These are phyloP conservation scores for Cataglyphis albicans DNA, from an alignment of 2,888 invertebrate species.

Conservation along the genomic window DNA sequence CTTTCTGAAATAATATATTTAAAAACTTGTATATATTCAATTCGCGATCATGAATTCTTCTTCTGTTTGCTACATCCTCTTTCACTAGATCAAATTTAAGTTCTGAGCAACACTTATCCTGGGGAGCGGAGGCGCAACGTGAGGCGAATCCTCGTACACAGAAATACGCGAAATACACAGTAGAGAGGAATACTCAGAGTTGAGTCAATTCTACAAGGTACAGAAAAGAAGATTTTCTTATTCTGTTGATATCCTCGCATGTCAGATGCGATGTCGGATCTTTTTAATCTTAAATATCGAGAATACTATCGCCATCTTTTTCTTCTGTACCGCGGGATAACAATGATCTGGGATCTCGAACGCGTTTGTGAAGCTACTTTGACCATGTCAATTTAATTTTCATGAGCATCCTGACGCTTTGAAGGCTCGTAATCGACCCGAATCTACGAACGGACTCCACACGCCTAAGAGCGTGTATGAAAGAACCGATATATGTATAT, in stretches of 20 bases:
- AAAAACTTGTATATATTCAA: conserved; percentile 28
- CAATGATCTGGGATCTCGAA: conserved; percentile 65
- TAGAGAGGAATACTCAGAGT: conserved; percentile 33
- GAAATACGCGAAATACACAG: conserved; percentile 37
- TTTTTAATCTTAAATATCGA: conserved; percentile 38
- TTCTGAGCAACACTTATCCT: conserved; percentile 46
- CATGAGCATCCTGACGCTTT: conserved; percentile 69
- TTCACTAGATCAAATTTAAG: conserved; percentile 45
- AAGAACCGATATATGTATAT: not conserved
- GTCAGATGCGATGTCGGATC: conserved; percentile 28
- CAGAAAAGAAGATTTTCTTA: conserved; percentile 54
- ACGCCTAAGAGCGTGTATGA: not conserved
- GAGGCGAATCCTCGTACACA: conserved; percentile 37
- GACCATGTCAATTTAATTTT: conserved; percentile 74
- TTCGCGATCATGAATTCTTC: conserved; percentile 16
- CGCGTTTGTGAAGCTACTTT: conserved; percentile 73
- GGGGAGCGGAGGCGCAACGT: conserved; percentile 39
- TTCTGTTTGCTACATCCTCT: conserved; percentile 23
- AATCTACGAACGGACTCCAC: conserved; percentile 49
- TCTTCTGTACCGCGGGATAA: conserved; percentile 52
- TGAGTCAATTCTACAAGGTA: conserved; percentile 36
- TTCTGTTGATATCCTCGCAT: conserved; percentile 22
- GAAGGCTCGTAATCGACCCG: conserved; percentile 59
- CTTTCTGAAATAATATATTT: not conserved
- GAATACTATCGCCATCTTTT: conserved; percentile 44